Conservation (phyloP, 2,113 vertebrate genomes). For the Callionymus lyra region DNA sequence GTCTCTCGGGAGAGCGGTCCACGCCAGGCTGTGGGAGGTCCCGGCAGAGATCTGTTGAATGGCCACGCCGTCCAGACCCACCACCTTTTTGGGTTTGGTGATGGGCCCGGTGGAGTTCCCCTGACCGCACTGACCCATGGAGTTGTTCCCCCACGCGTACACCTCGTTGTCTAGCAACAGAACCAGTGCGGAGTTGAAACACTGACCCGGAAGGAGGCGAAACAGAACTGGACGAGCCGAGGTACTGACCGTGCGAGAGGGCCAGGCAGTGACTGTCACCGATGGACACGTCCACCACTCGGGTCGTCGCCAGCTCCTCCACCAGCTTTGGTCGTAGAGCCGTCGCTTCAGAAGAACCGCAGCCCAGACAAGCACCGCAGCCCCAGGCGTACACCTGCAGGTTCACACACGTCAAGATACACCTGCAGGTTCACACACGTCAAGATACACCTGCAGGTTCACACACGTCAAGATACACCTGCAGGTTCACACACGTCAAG, state of each 20-base stretch:
- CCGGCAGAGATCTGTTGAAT: slow-evolving; percentile 95
- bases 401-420: neutral
- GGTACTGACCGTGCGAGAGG: slow-evolving; percentile 81
- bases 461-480: no score
- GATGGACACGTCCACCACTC: slow-evolving; percentile 94
- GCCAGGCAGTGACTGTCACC: slow-evolving; percentile 97
- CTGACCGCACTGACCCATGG: slow-evolving; percentile 98
- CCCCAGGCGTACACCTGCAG: slow-evolving; percentile 92
- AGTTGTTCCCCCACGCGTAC: slow-evolving; percentile 98
- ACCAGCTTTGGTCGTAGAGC: slow-evolving; percentile 88
- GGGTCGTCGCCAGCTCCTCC: slow-evolving; percentile 87
- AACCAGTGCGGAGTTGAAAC: no score
- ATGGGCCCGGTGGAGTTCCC: slow-evolving; percentile 95
- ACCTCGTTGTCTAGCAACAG: slow-evolving; percentile 87
- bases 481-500: no score
- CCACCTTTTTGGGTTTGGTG: slow-evolving; percentile 97
- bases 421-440: neutral
- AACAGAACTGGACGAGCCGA: slow-evolving; percentile 5
- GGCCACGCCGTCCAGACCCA: slow-evolving; percentile 87
- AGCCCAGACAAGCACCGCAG: slow-evolving; percentile 92
- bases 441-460: no score
- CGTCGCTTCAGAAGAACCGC: slow-evolving; percentile 93
- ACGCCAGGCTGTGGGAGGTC: slow-evolving; percentile 93
- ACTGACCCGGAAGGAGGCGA: neutral
- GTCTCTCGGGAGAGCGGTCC: slow-evolving; percentile 95